phyloP scores from a whole-genome alignment of 2,797 vertebrate species.

The Crocodylus rhombifer region DNA sequence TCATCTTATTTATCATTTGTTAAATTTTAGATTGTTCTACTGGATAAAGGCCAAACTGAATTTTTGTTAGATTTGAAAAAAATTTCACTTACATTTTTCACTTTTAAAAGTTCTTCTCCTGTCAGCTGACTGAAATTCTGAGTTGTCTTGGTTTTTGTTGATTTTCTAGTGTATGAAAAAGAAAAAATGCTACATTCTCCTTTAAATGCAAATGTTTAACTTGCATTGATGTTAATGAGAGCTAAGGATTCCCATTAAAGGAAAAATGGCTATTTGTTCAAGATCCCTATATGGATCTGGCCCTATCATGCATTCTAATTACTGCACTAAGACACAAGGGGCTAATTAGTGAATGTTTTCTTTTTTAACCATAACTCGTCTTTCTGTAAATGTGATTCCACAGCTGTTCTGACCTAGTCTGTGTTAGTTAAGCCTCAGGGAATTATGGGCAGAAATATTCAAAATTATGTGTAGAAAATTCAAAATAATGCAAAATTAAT shows the following conservation, averaged over 20 bases:
- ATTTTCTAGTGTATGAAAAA: neutral
- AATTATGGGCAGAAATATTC: no score
- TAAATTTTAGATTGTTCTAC: neutral
- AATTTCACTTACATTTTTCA: neutral
- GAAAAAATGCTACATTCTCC: neutral
- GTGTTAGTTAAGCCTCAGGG: fast-evolving
- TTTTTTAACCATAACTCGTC: no score
- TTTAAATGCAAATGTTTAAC: neutral
- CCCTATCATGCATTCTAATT: neutral
- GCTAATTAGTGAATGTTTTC: no score
- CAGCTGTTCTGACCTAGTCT: neutral
- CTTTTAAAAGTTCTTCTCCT: neutral
- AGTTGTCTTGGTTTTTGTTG: neutral
- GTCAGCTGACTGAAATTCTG: neutral
- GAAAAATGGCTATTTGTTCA: neutral
- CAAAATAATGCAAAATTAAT: no score
- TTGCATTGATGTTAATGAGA: neutral
- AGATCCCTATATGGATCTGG: no score
- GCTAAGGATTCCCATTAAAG: neutral
- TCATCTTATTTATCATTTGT: neutral
- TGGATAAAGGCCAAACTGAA: neutral
- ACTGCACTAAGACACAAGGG: fast-evolving
- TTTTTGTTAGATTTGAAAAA: neutral
- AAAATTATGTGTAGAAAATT: no score
- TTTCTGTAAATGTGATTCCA: no score